These are phyloP conservation scores for Luperina testacea DNA, from an alignment of 2,888 invertebrate species.

Conservation along the genomic window DNA sequence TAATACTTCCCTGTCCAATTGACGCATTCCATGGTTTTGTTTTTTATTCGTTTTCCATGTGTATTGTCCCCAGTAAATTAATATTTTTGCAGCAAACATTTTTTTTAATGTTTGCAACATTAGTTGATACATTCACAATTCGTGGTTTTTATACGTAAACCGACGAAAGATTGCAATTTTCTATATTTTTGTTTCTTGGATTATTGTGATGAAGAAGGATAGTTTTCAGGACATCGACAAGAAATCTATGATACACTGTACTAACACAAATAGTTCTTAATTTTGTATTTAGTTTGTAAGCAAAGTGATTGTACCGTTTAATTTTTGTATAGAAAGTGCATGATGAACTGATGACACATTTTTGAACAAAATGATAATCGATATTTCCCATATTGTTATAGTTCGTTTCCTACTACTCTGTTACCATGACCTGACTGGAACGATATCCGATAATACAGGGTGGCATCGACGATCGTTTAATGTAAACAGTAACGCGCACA, in stretches of 20 bases:
- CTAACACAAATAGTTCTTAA: constrained; percentile 59
- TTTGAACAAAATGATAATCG: constrained; percentile 29
- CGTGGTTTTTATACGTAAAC: constrained; percentile 14
- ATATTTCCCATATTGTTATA: neutral
- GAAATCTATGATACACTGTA: constrained; percentile 42
- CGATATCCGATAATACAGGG: neutral
- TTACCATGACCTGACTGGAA: neutral
- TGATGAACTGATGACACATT: constrained; percentile 6
- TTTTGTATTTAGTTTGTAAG: constrained; percentile 65
- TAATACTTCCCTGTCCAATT: constrained; percentile 71
- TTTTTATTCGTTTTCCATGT: constrained; percentile 52
- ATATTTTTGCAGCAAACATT: constrained; percentile 8
- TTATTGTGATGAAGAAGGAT: constrained; percentile 20
- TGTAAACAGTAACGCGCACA: no score
- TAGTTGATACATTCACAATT: neutral
- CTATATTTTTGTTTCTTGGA: constrained; percentile 25
- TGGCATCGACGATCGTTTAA: no score
- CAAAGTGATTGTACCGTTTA: constrained; percentile 59
- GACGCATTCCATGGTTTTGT: constrained; percentile 75
- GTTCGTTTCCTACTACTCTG: neutral
- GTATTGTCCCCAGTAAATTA: constrained; percentile 49
- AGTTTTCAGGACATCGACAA: constrained; percentile 43
- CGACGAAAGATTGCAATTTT: constrained; percentile 21
- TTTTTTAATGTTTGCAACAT: constrained; percentile 33
- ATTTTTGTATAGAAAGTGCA: constrained; percentile 56